Evolutionary conservation across 1,140 invertebrate genomes (phyloP).

Genomic region (Dolichoris vasculosae): DNA sequence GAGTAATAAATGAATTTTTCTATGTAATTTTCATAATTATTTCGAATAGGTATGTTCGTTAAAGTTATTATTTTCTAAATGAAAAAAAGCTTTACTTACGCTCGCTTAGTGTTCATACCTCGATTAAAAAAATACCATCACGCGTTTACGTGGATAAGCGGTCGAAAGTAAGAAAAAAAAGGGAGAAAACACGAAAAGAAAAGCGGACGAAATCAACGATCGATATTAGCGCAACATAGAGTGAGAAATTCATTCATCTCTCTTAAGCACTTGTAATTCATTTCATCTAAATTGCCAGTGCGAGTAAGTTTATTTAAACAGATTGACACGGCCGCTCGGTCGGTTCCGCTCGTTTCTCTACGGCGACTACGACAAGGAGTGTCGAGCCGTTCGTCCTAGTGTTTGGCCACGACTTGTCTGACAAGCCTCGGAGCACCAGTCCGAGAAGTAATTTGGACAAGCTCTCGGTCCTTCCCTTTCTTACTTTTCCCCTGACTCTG

Average conservation of each 20-base stretch:
- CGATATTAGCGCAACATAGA: background rate
- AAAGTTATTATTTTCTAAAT: no score
- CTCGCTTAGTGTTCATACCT: no score
- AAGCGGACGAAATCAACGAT: background rate
- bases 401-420: constrained; percentile 43
- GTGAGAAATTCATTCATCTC: background rate
- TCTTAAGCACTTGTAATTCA: constrained; percentile 10
- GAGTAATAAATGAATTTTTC: no score
- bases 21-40: no score
- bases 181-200: no score
- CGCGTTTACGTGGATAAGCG: no score
- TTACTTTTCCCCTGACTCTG: background rate
- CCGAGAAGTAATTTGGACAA: constrained; percentile 43
- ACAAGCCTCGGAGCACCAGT: constrained; percentile 38
- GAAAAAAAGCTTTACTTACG: no score
- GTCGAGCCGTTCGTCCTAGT: constrained; percentile 16
- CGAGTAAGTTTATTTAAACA: constrained; percentile 44
- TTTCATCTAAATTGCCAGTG: constrained; percentile 19
- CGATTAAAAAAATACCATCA: no score
- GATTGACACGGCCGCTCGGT: constrained; percentile 18
- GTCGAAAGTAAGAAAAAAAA: no score
- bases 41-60: no score
- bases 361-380: background rate
- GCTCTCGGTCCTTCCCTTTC: background rate
- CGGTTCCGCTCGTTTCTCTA: background rate